Evolutionary conservation across 2,113 vertebrate genomes (phyloP), one percentile per base, ranked within the genome.

Genomic region (Procavia capensis): DNA sequence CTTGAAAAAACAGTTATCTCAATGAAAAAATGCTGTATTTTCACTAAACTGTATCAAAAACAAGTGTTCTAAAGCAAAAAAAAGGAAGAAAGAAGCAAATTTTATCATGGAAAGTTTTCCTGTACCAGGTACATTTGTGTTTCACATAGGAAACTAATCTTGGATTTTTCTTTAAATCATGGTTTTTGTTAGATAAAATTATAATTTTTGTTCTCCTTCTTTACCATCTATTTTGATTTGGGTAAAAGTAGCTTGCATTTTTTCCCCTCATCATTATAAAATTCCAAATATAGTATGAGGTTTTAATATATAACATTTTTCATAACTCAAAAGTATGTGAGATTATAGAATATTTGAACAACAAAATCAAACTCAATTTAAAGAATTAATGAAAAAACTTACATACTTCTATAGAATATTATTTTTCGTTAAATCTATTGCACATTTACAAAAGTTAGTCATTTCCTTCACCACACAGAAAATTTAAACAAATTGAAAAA

Each of bases 1-100:
- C 88, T 92, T 94, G 61, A 25, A 59, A 96, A 96, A 90, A 57
- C 93, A 93, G 24, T 93, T 89, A 95, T 34, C 39, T 87, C 3
- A 82, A 27, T 84, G 93, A 96, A 88, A 82, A 87, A 85, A 85
- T 88, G 88, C 78, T 83, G 1, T 80, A 17, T 16, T 86, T 87
- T 97, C 57, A 78, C 16, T 47, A 78, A 85, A 75, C 20, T 82
- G 5, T 36, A 74, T 85, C 36, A 54, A 83, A 83, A 54, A 27
- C 34, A 88, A 78, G 31, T 94, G 85, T 76, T 47, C 5, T 41
- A 93, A 66, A 89, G 45, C 29, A 70, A 36, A 94, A 82, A 43
- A 74, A 85, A 59, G 13, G 50, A 47, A 50, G n/a, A 87, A 85
- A 29, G 54, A 88, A 84, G 45, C 45, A 79, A 63, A 80, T 80